Base-by-base conservation (phyloP, 2,888 invertebrate genomes). In the Synergus itoensis region DNA sequence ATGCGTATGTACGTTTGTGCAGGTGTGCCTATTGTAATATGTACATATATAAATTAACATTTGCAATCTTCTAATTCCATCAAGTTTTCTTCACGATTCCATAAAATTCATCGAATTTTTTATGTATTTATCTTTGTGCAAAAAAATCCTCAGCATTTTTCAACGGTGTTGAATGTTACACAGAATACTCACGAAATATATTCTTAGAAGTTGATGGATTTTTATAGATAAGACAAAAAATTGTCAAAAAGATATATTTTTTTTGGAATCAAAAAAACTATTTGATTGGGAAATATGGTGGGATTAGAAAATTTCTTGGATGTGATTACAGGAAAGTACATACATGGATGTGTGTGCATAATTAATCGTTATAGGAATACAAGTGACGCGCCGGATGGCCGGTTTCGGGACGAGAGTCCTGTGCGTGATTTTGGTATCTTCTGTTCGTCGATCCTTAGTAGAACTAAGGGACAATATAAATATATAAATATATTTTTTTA, bases 401-500 rank as follows among this genome's bases (percentile, higher is more conserved):
- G 48, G 48, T 48, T 48, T 48, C 48, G 12, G 48, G 14, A 48
- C 43, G 65, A 43, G 65, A 43, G 18, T 67, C 12, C n/a, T 18
- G 62, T 62, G 62, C 62, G 62, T 28, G 28, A 62, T 67, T 64
- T 67, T 67, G 18, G 65, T 62, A 11, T 65, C 16, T n/a, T 65
- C n/a, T 65, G 64, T 40, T 65, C 41, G 41, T 65, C 64, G 11
- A 65, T 69, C 69, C 69, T 69, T 69, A 69, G 36, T 53, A 28
- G 36, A 69, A 69, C 69, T 69, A 69, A 69, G 48, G 36, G 36
- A 69, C 28, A 60, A 60, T 69, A 48, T 45, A 21, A 48, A 48
- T 69, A 65, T 41, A 65, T 65, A 65, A 65, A 65, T 65, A 69
- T 69, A 69, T 69, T 69, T 69, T 69, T 69, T 36, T 69, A 69